Conservation (phyloP, 2,888 invertebrate genomes). For the Euplexia lucipara region DNA sequence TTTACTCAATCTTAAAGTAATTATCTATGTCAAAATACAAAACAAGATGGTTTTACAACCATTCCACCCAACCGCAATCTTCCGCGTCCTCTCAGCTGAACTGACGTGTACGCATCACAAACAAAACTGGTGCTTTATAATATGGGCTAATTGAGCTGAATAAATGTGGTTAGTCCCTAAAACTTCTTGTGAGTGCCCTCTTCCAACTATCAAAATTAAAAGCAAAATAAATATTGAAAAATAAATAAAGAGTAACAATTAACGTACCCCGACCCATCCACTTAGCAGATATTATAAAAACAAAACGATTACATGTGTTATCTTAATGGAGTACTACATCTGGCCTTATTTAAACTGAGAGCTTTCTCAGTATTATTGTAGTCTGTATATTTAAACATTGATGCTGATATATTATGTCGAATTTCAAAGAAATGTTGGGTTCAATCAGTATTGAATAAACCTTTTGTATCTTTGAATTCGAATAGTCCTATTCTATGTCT, state of each 20-base stretch:
- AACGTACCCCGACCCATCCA: slow-evolving; percentile 36
- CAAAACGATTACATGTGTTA: slow-evolving; percentile 49
- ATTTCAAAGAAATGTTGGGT: slow-evolving; percentile 29
- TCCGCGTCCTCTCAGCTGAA: too few species aligned
- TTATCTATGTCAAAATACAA: background rate
- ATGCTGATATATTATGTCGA: slow-evolving; percentile 20
- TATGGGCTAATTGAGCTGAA: too few species aligned
- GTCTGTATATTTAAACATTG: slow-evolving; percentile 38
- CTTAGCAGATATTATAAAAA: slow-evolving; percentile 53
- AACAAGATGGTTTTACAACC: too few species aligned
- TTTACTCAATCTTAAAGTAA: background rate
- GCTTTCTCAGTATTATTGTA: slow-evolving; percentile 46
- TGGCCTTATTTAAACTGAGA: slow-evolving; percentile 48
- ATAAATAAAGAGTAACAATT: slow-evolving; percentile 34
- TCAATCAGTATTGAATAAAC: slow-evolving; percentile 31
- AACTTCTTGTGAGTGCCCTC: too few species aligned
- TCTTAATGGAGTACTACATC: slow-evolving; percentile 49
- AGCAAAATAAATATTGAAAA: slow-evolving; percentile 25
- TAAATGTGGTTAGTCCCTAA: too few species aligned
- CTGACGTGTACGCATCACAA: too few species aligned
- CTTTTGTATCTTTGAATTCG: slow-evolving; percentile 19
- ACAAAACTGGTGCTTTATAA: too few species aligned
- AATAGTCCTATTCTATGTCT: slow-evolving; percentile 18
- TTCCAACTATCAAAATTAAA: background rate
- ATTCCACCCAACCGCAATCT: too few species aligned